A percentile compares a stretch with the other conserved stretches of the same genome.
Conservation (phyloP, 2,888 invertebrate species). For the Lycia hirtaria region DNA sequence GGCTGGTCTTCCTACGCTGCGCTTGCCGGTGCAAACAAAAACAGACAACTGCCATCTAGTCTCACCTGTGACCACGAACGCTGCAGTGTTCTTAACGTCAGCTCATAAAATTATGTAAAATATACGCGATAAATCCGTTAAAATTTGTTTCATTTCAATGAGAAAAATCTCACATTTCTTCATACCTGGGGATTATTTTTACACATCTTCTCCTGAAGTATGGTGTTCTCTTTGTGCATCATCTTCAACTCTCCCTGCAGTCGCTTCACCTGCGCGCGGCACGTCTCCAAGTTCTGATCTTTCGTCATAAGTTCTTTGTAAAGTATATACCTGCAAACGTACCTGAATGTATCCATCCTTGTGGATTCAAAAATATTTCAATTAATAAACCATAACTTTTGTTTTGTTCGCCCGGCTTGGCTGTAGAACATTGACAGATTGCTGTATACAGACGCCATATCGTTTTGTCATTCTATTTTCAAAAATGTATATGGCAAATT, state of each 20-base stretch:
- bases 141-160: too few relatives aligned
- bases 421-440: slow-evolving; percentile 6
- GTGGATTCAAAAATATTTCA: slow-evolving; percentile 8
- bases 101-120: too few relatives aligned
- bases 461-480: slow-evolving; percentile 31
- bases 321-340: slow-evolving; percentile 83
- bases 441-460: slow-evolving; percentile 4
- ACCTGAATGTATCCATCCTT: slow-evolving; percentile 63
- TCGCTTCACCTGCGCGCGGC: slow-evolving; percentile 86
- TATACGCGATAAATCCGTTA: too few relatives aligned
- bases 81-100: too few relatives aligned
- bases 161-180: background rate
- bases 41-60: too few relatives aligned
- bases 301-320: slow-evolving; percentile 88
- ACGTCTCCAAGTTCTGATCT: slow-evolving; percentile 86
- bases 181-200: slow-evolving; percentile 70
- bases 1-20: too few relatives aligned
- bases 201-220: slow-evolving; percentile 83
- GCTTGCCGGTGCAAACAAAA: too few relatives aligned
- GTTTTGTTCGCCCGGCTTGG: background rate
- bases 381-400: slow-evolving; percentile 15
- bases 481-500: slow-evolving; percentile 18
- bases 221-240: slow-evolving; percentile 86
- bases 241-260: slow-evolving; percentile 87
- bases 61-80: too few relatives aligned